Percentiles rank a stretch among this genome's conserved stretches.
These are phyloP conservation scores for Carettochelys insculpta DNA, from an alignment of 2,113 vertebrate genomes.

Conservation along the genomic window DNA sequence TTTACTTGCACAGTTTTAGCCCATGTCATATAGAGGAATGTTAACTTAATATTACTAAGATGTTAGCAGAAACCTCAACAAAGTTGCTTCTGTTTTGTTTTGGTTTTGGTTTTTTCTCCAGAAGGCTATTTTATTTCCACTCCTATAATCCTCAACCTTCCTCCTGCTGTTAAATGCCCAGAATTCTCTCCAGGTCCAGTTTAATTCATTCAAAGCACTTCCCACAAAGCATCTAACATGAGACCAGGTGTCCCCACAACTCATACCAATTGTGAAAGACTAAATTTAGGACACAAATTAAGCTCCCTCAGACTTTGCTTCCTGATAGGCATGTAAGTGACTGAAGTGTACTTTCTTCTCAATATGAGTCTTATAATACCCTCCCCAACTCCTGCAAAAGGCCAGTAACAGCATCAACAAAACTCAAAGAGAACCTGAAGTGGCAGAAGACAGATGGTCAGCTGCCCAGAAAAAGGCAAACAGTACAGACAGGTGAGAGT, in stretches of 20 bases:
- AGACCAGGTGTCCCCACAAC: no score
- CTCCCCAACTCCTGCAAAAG: background rate
- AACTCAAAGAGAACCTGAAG: background rate
- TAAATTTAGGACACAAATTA: background rate
- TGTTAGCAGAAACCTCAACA: background rate
- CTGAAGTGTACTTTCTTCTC: background rate
- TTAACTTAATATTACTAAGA: background rate
- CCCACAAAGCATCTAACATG: background rate
- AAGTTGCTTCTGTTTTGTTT: background rate
- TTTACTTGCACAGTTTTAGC: background rate
- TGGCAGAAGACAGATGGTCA: background rate
- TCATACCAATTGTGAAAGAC: background rate
- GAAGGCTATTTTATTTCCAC: background rate
- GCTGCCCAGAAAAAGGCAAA: no score
- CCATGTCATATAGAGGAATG: background rate
- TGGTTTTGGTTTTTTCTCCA: no score
- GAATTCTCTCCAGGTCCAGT: background rate
- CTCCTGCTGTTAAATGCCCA: background rate
- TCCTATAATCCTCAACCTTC: no score
- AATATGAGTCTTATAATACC: no score
- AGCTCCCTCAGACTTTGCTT: background rate
- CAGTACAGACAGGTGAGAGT: no score
- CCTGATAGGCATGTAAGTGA: background rate
- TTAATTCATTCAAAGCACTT: background rate
- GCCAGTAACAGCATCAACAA: background rate